Evolutionary conservation across 2,113 vertebrate genomes (phyloP).

Genomic region (Phoxinus phoxinus): DNA sequence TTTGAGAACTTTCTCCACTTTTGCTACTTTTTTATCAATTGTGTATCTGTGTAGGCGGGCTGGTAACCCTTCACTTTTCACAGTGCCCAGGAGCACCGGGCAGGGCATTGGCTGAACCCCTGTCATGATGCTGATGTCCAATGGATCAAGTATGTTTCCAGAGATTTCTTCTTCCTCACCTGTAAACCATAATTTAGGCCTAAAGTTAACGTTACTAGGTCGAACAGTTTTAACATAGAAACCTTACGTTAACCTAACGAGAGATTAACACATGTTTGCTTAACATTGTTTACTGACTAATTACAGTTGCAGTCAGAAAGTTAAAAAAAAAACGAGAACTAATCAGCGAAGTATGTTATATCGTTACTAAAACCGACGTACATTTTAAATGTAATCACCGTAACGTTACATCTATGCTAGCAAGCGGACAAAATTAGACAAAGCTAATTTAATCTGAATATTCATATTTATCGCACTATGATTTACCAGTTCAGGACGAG

Average conservation of each 20-base stretch:
- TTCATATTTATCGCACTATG: background rate
- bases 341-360: background rate
- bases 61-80: slow-evolving; percentile 73
- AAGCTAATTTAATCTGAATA: background rate
- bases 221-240: background rate
- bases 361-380: no score
- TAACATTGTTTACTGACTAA: slow-evolving; percentile 1
- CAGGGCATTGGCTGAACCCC: slow-evolving; percentile 72
- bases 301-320: background rate
- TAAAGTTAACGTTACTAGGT: background rate
- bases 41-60: slow-evolving; percentile 80
- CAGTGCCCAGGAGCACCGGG: slow-evolving; percentile 76
- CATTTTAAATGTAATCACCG: background rate
- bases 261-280: background rate
- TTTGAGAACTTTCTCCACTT: slow-evolving; percentile 83
- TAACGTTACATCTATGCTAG: background rate
- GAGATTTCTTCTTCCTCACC: background rate
- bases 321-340: background rate
- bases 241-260: background rate
- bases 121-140: slow-evolving; percentile 34
- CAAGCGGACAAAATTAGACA: background rate
- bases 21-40: slow-evolving; percentile 74
- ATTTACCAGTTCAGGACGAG: background rate
- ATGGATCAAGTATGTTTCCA: background rate
- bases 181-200: background rate